A percentile compares a stretch with the other conserved stretches of the same genome.
These are phyloP conservation scores for Antennarius striatus DNA, from an alignment of 2,113 vertebrate genomes.

Conservation along the genomic window DNA sequence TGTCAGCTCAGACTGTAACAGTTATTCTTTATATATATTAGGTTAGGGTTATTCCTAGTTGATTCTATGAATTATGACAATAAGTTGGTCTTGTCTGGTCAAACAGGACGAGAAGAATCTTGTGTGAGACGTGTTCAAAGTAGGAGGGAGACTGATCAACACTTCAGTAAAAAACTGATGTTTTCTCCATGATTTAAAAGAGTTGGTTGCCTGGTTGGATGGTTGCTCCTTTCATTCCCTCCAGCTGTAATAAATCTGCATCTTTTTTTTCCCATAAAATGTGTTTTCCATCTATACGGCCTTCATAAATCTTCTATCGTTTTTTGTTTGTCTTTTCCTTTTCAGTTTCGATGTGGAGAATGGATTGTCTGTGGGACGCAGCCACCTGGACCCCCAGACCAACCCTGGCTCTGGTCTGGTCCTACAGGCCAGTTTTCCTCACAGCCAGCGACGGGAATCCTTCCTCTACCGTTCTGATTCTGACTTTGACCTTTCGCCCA, in stretches of 20 bases:
- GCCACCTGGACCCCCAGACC: slow-evolving; percentile 82
- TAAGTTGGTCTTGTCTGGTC: too few relatives aligned
- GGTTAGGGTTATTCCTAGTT: background rate
- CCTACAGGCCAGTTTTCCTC: slow-evolving; percentile 82
- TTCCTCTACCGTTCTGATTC: slow-evolving; percentile 95
- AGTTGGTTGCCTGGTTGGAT: background rate
- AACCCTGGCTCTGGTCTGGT: slow-evolving; percentile 83
- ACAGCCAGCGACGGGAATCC: slow-evolving; percentile 89
- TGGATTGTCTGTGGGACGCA: slow-evolving; percentile 82
- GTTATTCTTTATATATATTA: too few relatives aligned
- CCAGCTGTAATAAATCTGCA: background rate
- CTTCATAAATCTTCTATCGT: background rate
- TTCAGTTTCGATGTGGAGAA: slow-evolving; percentile 92
- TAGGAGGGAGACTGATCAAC: too few relatives aligned
- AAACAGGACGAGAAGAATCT: too few relatives aligned
- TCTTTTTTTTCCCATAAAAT: background rate
- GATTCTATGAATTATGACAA: background rate
- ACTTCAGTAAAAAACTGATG: too few relatives aligned
- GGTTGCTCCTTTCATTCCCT: slow-evolving; percentile 18
- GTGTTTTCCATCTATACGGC: background rate
- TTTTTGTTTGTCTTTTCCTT: background rate
- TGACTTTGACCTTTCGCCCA: slow-evolving; percentile 91
- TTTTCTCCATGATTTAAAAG: too few relatives aligned
- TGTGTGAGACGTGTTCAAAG: too few relatives aligned
- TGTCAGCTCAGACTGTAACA: too few relatives aligned